Evolutionary conservation across 2,797 vertebrate species (phyloP).

Genomic region (Rhynchonycteris naso): DNA sequence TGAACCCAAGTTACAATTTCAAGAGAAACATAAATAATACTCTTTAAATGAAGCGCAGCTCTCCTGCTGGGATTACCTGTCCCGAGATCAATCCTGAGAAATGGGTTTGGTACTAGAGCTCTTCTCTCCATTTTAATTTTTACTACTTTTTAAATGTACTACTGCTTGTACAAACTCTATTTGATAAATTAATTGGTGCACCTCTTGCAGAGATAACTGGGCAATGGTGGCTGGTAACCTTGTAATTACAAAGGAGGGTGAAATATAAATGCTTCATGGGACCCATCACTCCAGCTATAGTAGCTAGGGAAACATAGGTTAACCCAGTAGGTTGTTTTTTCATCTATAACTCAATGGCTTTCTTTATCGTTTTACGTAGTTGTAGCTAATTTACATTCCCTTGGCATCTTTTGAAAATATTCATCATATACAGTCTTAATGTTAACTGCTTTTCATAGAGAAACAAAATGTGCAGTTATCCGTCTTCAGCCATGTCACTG

Average conservation of each 20-base stretch:
- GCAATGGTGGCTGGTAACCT: neutral
- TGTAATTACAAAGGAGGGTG: neutral
- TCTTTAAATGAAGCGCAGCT: neutral
- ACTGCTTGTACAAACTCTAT: neutral
- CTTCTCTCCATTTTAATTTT: neutral
- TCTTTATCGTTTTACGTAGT: neutral
- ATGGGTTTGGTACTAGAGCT: neutral
- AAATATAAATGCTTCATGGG: neutral
- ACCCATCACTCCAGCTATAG: neutral
- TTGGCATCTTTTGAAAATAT: slow-evolving; percentile 51
- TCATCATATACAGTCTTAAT: slow-evolving; percentile 6
- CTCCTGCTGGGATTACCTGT: neutral
- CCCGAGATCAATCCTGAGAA: neutral
- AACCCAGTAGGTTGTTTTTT: neutral
- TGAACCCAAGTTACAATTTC: neutral
- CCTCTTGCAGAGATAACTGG: neutral
- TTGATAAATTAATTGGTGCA: neutral
- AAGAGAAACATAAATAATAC: neutral
- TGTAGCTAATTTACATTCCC: neutral
- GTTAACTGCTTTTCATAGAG: slow-evolving; percentile 6
- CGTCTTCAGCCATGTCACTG: neutral
- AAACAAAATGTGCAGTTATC: neutral
- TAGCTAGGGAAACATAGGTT: neutral
- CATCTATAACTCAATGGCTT: neutral
- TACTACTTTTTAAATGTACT: neutral